Evolutionary conservation across 1,140 invertebrate genomes (phyloP).

Genomic region (Penaeus indicus): DNA sequence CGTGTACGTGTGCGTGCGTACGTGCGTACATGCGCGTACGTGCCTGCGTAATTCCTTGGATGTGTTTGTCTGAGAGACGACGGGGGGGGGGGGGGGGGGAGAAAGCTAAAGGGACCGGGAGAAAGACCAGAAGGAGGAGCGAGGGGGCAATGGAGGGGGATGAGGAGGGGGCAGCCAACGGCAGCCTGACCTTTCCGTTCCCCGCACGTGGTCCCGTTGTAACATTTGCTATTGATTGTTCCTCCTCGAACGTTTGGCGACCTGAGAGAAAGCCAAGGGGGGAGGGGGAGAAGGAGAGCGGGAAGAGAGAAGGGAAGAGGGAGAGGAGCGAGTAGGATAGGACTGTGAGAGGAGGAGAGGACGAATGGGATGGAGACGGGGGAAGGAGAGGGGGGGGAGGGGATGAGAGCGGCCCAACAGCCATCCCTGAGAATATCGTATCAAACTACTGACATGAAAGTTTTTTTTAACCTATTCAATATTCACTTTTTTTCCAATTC

Average conservation of each 20-base stretch:
- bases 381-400: no score
- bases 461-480: neutral
- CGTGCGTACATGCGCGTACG: neutral
- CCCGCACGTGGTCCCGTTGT: no score
- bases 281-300: neutral
- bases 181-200: no score
- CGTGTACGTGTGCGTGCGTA: slow-evolving; percentile 4
- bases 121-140: neutral
- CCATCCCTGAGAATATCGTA: no score
- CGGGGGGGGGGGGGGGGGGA: neutral
- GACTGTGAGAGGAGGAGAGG: no score
- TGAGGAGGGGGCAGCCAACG: neutral
- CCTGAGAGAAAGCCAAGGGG: neutral
- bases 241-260: neutral
- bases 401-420: no score
- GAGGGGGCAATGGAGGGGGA: neutral
- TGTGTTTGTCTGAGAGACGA: neutral
- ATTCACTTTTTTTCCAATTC: neutral
- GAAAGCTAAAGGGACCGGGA: neutral
- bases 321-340: neutral
- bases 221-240: no score
- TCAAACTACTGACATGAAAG: no score
- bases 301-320: neutral
- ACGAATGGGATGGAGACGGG: no score
- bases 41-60: no score